phyloP scores from a whole-genome alignment of 2,888 invertebrate species.

The Diploptera punctata region DNA sequence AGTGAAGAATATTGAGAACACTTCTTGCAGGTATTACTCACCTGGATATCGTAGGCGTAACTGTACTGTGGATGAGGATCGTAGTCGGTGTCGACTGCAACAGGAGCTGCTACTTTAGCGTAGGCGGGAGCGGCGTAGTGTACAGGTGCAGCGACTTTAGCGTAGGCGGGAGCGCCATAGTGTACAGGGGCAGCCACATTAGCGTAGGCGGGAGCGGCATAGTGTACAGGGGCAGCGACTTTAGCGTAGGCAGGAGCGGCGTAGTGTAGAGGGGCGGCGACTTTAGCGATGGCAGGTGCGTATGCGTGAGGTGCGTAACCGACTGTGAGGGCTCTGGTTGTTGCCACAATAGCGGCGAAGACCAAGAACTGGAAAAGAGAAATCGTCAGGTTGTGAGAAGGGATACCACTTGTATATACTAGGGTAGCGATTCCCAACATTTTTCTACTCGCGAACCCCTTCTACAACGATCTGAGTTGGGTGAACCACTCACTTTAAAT shows the following conservation, averaged over 20 bases:
- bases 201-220: constrained; percentile 43
- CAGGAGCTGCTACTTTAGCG: no score
- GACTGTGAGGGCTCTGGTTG: constrained; percentile 38
- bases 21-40: constrained; percentile 37
- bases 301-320: constrained; percentile 34
- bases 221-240: neutral
- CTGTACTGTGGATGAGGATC: constrained; percentile 42
- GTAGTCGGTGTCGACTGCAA: constrained; percentile 35
- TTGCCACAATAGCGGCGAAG: constrained; percentile 41
- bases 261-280: constrained; percentile 33
- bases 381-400: no score
- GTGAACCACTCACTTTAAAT: no score
- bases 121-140: constrained; percentile 43
- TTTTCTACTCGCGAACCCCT: no score
- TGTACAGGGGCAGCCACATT: constrained; percentile 20
- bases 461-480: no score
- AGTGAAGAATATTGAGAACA: no score
- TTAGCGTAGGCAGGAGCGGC: constrained; percentile 38
- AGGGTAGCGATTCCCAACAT: no score
- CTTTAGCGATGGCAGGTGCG: constrained; percentile 2
- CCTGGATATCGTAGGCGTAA: constrained; percentile 41
- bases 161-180: constrained; percentile 40
- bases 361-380: constrained; percentile 34
- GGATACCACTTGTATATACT: no score
- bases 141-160: neutral